A percentile compares a stretch with the other conserved stretches of the same genome.
phyloP scores from a whole-genome alignment of 1,140 invertebrate genomes.

The Centruroides sculpturatus region DNA sequence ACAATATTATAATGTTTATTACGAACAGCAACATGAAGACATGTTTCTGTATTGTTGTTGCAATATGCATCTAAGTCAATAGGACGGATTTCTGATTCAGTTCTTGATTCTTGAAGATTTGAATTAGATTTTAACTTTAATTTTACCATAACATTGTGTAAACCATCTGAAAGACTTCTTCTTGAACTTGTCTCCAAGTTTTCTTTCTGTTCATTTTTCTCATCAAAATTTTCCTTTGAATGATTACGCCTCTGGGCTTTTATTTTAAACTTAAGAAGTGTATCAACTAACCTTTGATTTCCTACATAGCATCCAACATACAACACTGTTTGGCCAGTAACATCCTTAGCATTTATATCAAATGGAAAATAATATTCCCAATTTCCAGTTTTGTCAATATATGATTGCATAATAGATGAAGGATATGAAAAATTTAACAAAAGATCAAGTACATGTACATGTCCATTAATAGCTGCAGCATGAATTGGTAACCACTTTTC shows the following conservation, averaged over 20 bases:
- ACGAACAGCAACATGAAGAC: constrained; percentile 60
- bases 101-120: constrained; percentile 8
- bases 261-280: constrained; percentile 56
- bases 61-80: constrained; percentile 59
- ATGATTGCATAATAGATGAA: constrained; percentile 46
- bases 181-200: not conserved
- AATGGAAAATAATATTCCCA: constrained; percentile 76
- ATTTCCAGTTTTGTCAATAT: constrained; percentile 46
- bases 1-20: constrained; percentile 59
- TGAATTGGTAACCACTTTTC: constrained; percentile 75
- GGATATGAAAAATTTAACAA: constrained; percentile 74
- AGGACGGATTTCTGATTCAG: constrained; percentile 41
- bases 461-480: constrained; percentile 76
- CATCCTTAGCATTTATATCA: constrained; percentile 78
- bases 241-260: constrained; percentile 31
- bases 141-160: constrained; percentile 71
- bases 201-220: constrained; percentile 6
- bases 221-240: constrained; percentile 3
- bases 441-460: constrained; percentile 54
- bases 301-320: constrained; percentile 75
- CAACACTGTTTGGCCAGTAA: constrained; percentile 71
- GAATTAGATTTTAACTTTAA: constrained; percentile 39
- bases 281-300: constrained; percentile 61
- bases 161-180: constrained; percentile 62
- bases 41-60: constrained; percentile 54